Evolutionary conservation across 2,797 vertebrate species (phyloP).

Genomic region (Eulemur coronatus): DNA sequence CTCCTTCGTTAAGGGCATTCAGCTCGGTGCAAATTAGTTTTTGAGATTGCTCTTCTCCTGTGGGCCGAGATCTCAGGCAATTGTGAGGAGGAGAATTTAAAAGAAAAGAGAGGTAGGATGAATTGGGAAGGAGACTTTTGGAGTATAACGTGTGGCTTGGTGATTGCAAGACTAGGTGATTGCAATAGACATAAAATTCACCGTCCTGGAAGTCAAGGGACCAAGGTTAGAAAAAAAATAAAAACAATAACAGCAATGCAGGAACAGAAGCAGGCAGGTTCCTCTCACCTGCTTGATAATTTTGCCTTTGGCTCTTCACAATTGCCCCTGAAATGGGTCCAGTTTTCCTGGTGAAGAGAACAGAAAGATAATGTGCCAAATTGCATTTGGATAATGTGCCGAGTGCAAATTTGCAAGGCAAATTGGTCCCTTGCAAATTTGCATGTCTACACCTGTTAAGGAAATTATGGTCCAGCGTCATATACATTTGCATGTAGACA

Average conservation of each 20-base stretch:
- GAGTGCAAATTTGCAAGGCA: neutral
- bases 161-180: no score
- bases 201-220: fast-evolving
- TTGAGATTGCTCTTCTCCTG: neutral
- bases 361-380: neutral
- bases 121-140: neutral
- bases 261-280: neutral
- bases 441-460: neutral
- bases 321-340: neutral
- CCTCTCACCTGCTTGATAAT: neutral
- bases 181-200: fast-evolving
- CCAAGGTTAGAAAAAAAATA: neutral
- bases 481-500: neutral
- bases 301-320: neutral
- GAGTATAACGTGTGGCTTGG: neutral
- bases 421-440: neutral
- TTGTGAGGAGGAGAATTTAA: neutral
- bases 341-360: neutral
- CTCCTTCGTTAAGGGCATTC: fast-evolving
- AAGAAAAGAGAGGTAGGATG: neutral
- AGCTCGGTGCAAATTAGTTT: neutral
- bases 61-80: neutral
- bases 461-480: neutral
- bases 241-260: fast-evolving
- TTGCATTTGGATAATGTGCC: neutral